These are phyloP conservation scores for Diacarnus erythraeanus DNA, from an alignment of 37 sponge, comb jelly and placozoan genomes.

Conservation along the genomic window DNA sequence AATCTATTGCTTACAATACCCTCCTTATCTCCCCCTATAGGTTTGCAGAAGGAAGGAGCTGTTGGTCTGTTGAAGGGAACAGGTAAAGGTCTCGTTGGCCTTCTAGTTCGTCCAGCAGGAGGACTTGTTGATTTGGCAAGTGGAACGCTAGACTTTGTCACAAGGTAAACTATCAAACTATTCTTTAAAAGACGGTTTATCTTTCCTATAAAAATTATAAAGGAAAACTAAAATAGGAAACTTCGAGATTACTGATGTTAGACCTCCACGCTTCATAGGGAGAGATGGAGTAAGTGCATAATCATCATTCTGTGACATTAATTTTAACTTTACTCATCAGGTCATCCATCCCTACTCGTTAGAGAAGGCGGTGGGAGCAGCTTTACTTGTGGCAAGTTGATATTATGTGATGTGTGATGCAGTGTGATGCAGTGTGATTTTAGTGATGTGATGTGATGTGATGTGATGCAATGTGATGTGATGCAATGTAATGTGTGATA, in stretches of 20 bases:
- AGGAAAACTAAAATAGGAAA: conserved; percentile 72
- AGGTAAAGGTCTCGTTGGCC: conserved; percentile 77
- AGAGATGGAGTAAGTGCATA: conserved; percentile 54
- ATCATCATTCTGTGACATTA: background rate
- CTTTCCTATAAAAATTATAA: background rate
- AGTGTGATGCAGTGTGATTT: background rate
- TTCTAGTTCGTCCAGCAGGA: conserved; percentile 76
- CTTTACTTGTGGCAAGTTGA: conserved; percentile 59
- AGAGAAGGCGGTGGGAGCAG: conserved; percentile 54
- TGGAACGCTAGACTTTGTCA: conserved; percentile 68
- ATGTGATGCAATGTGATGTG: no score
- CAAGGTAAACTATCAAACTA: conserved; percentile 35
- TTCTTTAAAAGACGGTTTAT: background rate
- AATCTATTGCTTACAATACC: background rate
- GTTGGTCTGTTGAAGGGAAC: conserved; percentile 81
- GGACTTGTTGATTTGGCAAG: conserved; percentile 83
- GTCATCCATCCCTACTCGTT: conserved; percentile 60
- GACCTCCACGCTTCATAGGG: conserved; percentile 70
- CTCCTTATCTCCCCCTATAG: conserved; percentile 12
- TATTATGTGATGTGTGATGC: no score
- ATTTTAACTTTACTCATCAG: conserved; percentile 17
- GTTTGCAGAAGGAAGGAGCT: conserved; percentile 82
- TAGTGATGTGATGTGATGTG: background rate
- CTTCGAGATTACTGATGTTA: conserved; percentile 54
- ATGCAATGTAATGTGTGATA: no score